Conservation (phyloP, 1,140 invertebrate genomes). For the Trichomalopsis sarcophagae region DNA sequence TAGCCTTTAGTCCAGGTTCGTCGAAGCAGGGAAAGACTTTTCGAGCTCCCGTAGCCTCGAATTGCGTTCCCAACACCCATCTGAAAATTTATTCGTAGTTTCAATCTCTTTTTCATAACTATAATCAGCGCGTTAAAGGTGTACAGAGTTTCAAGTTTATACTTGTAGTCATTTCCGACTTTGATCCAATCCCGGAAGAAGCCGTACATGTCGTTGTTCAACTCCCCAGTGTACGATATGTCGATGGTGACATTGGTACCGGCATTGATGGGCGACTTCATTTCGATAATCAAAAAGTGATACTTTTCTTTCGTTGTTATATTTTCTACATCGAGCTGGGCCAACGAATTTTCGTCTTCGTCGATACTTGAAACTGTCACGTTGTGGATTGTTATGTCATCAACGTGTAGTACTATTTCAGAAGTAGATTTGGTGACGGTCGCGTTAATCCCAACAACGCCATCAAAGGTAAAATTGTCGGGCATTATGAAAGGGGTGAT, state of each 20-base stretch:
- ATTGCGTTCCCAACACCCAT: slow-evolving; percentile 91
- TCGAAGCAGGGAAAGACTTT: slow-evolving; percentile 95
- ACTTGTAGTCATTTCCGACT: slow-evolving; percentile 77
- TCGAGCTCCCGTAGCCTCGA: slow-evolving; percentile 92
- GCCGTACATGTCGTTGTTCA: slow-evolving; percentile 87
- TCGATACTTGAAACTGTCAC: slow-evolving; percentile 66
- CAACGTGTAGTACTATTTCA: slow-evolving; percentile 86
- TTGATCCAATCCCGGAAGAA: slow-evolving; percentile 92
- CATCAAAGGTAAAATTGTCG: slow-evolving; percentile 27
- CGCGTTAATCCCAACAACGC: background rate
- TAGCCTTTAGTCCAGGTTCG: slow-evolving; percentile 93
- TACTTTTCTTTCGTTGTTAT: slow-evolving; percentile 83
- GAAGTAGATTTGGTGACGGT: slow-evolving; percentile 79
- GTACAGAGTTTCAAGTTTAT: slow-evolving; percentile 35
- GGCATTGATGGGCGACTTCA: slow-evolving; percentile 74
- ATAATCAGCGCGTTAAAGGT: background rate
- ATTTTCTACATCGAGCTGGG: slow-evolving; percentile 69
- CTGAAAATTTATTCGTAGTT: slow-evolving; percentile 70
- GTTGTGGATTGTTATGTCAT: slow-evolving; percentile 79
- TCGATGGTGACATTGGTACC: slow-evolving; percentile 81
- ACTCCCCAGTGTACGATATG: slow-evolving; percentile 79
- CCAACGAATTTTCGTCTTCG: slow-evolving; percentile 63
- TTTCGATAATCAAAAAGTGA: slow-evolving; percentile 80
- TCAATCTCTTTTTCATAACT: background rate
- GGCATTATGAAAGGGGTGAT: background rate